Evolutionary conservation across 2,888 invertebrate species (phyloP), one percentile per base, ranked within the genome.

Genomic region (Octonoba sinensis): DNA sequence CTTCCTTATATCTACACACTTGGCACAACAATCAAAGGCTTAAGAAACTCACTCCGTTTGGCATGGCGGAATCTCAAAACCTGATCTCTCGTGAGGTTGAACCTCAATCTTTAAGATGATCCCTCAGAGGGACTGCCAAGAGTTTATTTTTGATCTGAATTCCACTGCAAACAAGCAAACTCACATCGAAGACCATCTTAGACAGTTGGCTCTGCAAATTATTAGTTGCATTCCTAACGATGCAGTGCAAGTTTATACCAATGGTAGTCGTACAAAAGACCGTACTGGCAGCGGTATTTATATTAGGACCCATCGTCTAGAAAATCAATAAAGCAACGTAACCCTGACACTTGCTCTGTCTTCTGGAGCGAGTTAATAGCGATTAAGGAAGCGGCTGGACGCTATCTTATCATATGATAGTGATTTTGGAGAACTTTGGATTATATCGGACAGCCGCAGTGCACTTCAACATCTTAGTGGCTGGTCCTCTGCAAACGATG

Each of bases 261-360:
- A 46, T 46, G 64, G 47, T 47, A 65, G 64, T 47, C 46, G 47
- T 57, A 18, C 57, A 18, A 24, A 57, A 18, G 57, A 57, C n/a
- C 20, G 20, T 18, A 57, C 57, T 13, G 64, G 64, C 47, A 65
- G 64, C 13, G 4, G 47, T 18, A 13, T 65, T 44, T 65, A 18
- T 46, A 65, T 65, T 18, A 65, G 13, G 18, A 47, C 64, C 47
- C 47, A 44, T 36, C 64, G 8, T 15, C 64, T 57, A 4, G 57
- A 57, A 18, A 2, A 46, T 11, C 47, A 46, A n/a, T 46, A 47
- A 44, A 44, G 13, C 18, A 20, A 47, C 3, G n/a, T 11, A 46
- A 65, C 18, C 64, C 46, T 47, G 64, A 27, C 27, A 2, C 27
- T 27, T 27, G 27, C 6, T 27, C 27, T 27, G 27, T 27, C 6